These are phyloP conservation scores for Aix galericulata DNA, from an alignment of 2,113 vertebrate genomes.

Conservation along the genomic window DNA sequence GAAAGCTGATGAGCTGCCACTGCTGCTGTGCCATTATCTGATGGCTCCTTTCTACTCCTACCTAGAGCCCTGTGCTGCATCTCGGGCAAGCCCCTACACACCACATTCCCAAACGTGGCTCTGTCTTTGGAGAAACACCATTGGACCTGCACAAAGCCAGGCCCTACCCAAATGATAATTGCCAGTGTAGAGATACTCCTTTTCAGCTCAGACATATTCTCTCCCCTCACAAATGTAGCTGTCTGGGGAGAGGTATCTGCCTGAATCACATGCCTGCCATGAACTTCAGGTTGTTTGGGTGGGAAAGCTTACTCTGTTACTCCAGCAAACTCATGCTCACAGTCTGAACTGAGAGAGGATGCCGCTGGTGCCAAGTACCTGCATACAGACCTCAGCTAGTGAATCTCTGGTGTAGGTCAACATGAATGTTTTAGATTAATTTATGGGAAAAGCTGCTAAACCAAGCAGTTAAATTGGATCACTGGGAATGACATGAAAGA, in stretches of 20 bases:
- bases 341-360: background rate
- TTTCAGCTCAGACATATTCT: background rate
- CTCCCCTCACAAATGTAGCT: background rate
- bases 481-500: background rate
- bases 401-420: background rate
- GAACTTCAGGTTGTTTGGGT: background rate
- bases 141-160: background rate
- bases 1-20: background rate
- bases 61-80: background rate
- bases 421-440: background rate
- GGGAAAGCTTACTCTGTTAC: background rate
- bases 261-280: background rate
- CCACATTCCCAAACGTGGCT: accelerated
- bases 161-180: background rate
- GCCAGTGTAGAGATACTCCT: background rate
- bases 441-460: background rate
- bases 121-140: background rate
- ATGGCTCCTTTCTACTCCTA: background rate
- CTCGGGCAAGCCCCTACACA: background rate
- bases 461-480: background rate
- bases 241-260: background rate
- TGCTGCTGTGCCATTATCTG: accelerated
- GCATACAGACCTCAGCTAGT: background rate
- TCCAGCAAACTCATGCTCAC: background rate
- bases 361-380: background rate